These are phyloP conservation scores for Sinelater perroti DNA, from an alignment of 2,888 invertebrate genomes.

Conservation along the genomic window DNA sequence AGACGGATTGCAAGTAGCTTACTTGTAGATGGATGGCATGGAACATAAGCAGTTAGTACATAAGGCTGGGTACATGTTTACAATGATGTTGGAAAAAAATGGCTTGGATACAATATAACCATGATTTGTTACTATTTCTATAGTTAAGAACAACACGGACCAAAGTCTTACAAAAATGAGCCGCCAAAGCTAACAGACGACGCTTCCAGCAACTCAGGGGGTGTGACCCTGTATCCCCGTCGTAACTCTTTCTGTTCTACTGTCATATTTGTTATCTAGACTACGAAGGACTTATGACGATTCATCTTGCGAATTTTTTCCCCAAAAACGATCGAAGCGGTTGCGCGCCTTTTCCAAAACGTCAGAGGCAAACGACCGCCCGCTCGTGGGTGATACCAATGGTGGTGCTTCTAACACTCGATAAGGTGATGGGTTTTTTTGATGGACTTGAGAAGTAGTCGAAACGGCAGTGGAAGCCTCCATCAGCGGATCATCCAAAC, in stretches of 20 bases:
- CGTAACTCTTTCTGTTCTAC: constrained; percentile 34
- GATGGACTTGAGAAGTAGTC: constrained; percentile 34
- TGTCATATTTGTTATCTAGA: constrained; percentile 31
- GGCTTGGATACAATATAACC: constrained; percentile 44
- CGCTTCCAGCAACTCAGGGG: constrained; percentile 39
- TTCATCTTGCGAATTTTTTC: constrained; percentile 63
- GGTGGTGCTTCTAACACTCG: constrained; percentile 38
- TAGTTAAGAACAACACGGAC: constrained; percentile 36
- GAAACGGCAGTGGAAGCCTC: constrained; percentile 58
- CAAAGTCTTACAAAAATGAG: constrained; percentile 41
- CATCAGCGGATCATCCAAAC: constrained; percentile 66
- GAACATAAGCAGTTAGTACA: constrained; percentile 58
- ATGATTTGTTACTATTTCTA: constrained; percentile 38
- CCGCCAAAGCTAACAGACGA: constrained; percentile 42
- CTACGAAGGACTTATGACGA: constrained; percentile 32
- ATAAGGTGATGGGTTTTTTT: constrained; percentile 35
- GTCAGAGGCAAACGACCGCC: constrained; percentile 73
- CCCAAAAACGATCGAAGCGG: constrained; percentile 87
- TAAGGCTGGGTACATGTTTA: constrained; percentile 49
- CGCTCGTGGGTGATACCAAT: constrained; percentile 47
- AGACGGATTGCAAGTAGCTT: constrained; percentile 43
- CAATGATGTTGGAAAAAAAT: constrained; percentile 46
- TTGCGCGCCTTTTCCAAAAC: constrained; percentile 83
- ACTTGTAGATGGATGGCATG: constrained; percentile 57
- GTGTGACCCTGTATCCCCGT: constrained; percentile 38